phyloP scores from a whole-genome alignment of 2,888 invertebrate genomes.

The Aporophyla nigra region DNA sequence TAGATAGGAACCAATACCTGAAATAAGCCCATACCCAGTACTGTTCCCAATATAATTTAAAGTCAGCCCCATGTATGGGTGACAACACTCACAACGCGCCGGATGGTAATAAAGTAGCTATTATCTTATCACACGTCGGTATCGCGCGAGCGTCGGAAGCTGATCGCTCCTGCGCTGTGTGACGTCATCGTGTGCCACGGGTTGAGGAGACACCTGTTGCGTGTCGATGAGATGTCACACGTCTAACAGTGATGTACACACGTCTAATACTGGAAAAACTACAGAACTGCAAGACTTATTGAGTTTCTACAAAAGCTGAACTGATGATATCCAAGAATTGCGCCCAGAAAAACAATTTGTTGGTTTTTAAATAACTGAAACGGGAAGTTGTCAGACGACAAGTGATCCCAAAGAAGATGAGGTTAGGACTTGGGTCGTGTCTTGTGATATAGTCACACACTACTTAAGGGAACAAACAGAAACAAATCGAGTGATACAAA shows the following conservation, averaged over 20 bases:
- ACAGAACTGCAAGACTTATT: no score
- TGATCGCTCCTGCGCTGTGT: background rate
- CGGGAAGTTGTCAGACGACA: background rate
- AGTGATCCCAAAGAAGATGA: no score
- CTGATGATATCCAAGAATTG: background rate
- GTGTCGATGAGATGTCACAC: background rate
- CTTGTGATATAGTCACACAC: background rate
- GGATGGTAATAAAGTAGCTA: slow-evolving; percentile 2
- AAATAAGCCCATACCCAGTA: background rate
- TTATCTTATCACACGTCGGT: background rate
- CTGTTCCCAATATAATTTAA: background rate
- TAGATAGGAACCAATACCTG: background rate
- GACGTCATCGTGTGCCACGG: slow-evolving; percentile 4
- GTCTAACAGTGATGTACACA: background rate
- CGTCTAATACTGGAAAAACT: no score
- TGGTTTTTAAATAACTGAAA: background rate
- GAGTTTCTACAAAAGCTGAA: background rate
- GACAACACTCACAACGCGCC: background rate
- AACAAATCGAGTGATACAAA: no score
- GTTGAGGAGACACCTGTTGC: slow-evolving; percentile 1
- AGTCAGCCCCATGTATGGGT: background rate
- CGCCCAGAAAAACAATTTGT: background rate
- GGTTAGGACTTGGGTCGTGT: no score
- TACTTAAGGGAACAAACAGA: background rate
- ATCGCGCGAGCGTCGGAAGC: slow-evolving; percentile 13